These are phyloP conservation scores for Ruditapes philippinarum DNA, from an alignment of 1,140 invertebrate genomes.

Conservation along the genomic window DNA sequence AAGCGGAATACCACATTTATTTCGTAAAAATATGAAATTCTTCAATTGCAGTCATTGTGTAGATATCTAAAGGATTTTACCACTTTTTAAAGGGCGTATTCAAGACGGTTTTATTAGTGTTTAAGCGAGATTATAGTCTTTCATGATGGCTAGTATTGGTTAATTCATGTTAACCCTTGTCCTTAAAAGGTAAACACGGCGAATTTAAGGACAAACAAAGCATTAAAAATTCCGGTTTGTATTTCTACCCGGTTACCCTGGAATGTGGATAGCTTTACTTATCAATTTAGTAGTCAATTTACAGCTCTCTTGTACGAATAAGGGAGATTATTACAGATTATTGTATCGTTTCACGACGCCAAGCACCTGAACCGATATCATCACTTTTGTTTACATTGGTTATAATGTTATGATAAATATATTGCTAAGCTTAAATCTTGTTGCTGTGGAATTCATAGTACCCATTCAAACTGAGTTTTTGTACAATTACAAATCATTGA, in stretches of 20 bases:
- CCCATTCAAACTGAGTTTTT: neutral
- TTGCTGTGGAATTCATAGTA: neutral
- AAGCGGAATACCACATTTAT: neutral
- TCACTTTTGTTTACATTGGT: conserved; percentile 19
- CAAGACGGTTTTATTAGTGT: neutral
- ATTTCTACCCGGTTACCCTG: neutral
- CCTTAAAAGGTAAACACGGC: conserved; percentile 14
- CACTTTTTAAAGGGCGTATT: conserved; percentile 6
- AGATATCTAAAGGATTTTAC: conserved; percentile 1
- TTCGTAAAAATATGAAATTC: neutral
- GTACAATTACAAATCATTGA: no score
- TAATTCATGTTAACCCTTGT: conserved; percentile 41
- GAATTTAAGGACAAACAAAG: neutral
- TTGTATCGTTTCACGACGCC: conserved; percentile 35
- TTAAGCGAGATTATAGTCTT: neutral
- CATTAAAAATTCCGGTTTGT: conserved; percentile 28
- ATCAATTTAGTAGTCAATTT: conserved; percentile 16
- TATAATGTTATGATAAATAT: neutral
- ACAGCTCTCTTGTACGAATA: conserved; percentile 8
- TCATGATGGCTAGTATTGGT: conserved; percentile 2
- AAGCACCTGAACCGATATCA: neutral
- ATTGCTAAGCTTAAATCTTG: neutral
- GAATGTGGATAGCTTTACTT: neutral
- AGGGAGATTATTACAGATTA: neutral
- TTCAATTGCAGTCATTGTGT: conserved; percentile 5